Base-by-base conservation (phyloP, 2,797 vertebrate genomes). In the Valencia hispanica region DNA sequence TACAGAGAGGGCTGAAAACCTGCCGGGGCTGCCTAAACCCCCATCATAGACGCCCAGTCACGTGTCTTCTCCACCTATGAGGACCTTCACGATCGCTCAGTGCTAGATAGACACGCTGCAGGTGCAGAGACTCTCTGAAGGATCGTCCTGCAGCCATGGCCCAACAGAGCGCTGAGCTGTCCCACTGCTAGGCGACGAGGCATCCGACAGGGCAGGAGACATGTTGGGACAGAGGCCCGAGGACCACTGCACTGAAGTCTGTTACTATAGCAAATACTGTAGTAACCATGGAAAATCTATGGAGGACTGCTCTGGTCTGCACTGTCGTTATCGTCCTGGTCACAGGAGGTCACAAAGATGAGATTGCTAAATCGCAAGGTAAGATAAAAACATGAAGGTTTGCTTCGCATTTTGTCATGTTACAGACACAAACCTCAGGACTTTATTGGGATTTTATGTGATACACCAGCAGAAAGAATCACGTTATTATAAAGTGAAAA, bases 221-320 rank as follows among this genome's bases (percentile, higher is more conserved):
- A 99, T 99, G 98, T 97, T 96, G 98, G 97, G 95, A 97, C 97
- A 90, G 96, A 93, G 89, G 93, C 91, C 94, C 87, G 92, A 91
- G 93, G 94, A 96, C 94, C 95, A 94, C 90, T 90, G 94, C 95
- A 92, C 94, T 92, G 92, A 96, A 90, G 88, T 95, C 91, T 94
- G 94, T 93, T 92, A 93, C 94, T 93, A 92, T 94, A 91, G 91
- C 92, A 77, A 82, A 92, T 92, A 93, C 95, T 92, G 91, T 94
- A 89, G 95, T 96, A 95, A 95, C 94, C 95, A 99, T 99, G 98
- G 97, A 97, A 95, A 95, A 90, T 70, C 94, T 96, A 92, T 96
- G 96, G 96, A 97, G 95, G 94, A 95, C 96, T 90, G 82, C 85
- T 84, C 93, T 99, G 92, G 94, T 92, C 73, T 97, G 97, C 94